These are phyloP conservation scores for Phyllostomus discolor DNA, from an alignment of 2,113 vertebrate genomes.

Conservation along the genomic window DNA sequence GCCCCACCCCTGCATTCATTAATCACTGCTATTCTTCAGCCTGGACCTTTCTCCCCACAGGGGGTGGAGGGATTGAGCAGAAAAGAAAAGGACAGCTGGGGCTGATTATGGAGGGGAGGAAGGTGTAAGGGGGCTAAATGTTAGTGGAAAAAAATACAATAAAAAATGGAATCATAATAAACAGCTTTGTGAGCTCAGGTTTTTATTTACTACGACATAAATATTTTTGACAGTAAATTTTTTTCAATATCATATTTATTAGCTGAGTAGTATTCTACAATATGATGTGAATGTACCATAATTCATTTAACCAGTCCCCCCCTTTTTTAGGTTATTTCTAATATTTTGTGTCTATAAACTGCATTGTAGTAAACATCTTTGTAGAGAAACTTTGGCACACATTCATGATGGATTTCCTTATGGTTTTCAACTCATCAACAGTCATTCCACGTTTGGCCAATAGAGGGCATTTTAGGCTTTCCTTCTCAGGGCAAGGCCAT, in stretches of 20 bases:
- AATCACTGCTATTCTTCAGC: neutral
- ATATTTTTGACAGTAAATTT: neutral
- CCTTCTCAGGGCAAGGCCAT: neutral
- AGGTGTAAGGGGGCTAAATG: no score
- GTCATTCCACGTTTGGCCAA: neutral
- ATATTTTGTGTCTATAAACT: neutral
- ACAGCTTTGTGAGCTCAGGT: neutral
- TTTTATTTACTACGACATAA: neutral
- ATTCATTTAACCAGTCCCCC: neutral
- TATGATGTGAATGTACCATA: neutral
- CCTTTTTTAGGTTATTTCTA: neutral
- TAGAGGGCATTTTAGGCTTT: conserved; percentile 30
- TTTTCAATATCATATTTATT: neutral
- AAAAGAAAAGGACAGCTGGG: no score
- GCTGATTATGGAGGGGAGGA: no score
- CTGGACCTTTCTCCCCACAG: neutral
- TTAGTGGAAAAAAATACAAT: no score
- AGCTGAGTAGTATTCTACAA: neutral
- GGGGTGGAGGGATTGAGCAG: no score
- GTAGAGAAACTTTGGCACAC: neutral
- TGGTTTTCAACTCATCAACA: neutral
- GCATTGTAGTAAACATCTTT: neutral
- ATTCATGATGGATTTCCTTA: neutral
- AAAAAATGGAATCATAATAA: neutral
- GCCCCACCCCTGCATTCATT: neutral